A percentile compares a stretch with the other conserved stretches of the same genome.
Evolutionary conservation across 2,797 vertebrate genomes (phyloP).

Genomic region (Eulemur albifrons): DNA sequence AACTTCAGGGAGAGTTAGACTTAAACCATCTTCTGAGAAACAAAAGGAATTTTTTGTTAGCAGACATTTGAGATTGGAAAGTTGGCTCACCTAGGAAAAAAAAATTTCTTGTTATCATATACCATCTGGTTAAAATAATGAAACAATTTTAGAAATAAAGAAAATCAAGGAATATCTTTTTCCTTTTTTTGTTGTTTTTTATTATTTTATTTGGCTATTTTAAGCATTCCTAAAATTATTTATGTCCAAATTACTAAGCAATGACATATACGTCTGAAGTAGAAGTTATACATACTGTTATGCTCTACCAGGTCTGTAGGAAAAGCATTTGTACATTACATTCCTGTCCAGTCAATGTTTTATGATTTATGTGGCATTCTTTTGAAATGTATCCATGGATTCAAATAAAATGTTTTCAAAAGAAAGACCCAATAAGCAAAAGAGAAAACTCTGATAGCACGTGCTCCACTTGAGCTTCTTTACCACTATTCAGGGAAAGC

Average conservation of each 20-base stretch:
- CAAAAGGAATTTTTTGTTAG: background rate
- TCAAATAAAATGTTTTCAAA: background rate
- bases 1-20: background rate
- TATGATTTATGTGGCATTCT: background rate
- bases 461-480: background rate
- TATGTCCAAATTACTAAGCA: background rate
- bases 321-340: background rate
- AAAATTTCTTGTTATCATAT: background rate
- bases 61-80: background rate
- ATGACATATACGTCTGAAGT: background rate
- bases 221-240: background rate
- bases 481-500: background rate
- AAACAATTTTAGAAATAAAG: slow-evolving; percentile 17
- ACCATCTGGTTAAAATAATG: slow-evolving; percentile 51
- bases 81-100: background rate
- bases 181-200: background rate
- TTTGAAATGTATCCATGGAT: background rate
- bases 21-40: background rate
- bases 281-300: background rate
- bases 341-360: background rate
- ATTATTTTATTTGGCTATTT: background rate
- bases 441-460: background rate
- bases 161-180: background rate
- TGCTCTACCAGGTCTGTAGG: background rate
- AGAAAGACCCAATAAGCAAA: background rate